Conservation (phyloP, 2,888 invertebrate species). For the Ganaspis brasiliensis region DNA sequence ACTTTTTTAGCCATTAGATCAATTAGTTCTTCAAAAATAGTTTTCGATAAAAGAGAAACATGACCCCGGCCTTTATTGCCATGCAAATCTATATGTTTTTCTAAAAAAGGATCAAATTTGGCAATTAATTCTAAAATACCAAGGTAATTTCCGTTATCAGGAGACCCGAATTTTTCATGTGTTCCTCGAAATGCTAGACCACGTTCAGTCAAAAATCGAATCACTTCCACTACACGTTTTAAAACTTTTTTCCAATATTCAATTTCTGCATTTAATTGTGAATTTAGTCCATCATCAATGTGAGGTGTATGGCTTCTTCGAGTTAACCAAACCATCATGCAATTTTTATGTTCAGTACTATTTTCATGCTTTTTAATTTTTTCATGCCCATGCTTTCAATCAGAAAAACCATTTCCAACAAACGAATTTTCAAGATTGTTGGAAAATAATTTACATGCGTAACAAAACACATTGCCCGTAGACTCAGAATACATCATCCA, state of each 20-base stretch:
- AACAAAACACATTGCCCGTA: too few relatives aligned
- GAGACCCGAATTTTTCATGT: conserved; percentile 63
- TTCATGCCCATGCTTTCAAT: too few relatives aligned
- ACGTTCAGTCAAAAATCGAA: conserved; percentile 60
- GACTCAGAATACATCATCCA: neutral
- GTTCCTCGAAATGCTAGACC: conserved; percentile 65
- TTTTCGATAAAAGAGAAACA: conserved; percentile 8
- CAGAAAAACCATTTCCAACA: too few relatives aligned
- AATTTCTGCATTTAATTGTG: conserved; percentile 47
- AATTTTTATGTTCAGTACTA: neutral
- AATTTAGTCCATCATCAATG: conserved; percentile 51
- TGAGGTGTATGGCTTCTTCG: conserved; percentile 42
- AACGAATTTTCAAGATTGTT: too few relatives aligned
- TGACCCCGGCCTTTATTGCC: neutral
- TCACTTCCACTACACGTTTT: conserved; percentile 61
- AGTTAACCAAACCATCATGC: neutral
- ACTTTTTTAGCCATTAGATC: too few relatives aligned
- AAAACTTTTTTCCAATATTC: too few relatives aligned
- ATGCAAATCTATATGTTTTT: conserved; percentile 4
- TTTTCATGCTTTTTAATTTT: conserved; percentile 20
- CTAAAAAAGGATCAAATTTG: conserved; percentile 66
- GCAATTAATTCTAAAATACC: conserved; percentile 67
- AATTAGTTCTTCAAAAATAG: conserved; percentile 16
- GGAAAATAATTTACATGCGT: neutral
- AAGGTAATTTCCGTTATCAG: conserved; percentile 68